These are phyloP conservation scores for Darwinula stevensoni DNA, from an alignment of 2,888 invertebrate genomes.

Conservation along the genomic window DNA sequence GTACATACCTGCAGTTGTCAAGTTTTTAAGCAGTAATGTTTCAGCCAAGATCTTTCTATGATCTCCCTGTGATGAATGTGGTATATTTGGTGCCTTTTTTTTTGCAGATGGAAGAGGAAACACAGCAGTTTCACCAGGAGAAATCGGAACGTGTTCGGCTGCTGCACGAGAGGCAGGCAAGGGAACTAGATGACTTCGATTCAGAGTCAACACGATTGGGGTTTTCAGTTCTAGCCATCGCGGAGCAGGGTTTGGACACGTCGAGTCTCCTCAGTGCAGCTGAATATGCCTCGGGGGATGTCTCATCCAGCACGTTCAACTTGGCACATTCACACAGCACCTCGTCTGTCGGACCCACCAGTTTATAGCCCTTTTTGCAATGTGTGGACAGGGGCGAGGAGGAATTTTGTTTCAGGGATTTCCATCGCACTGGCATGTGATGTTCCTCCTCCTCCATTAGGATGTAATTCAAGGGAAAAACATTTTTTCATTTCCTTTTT, in stretches of 20 bases:
- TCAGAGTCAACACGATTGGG: constrained; percentile 75
- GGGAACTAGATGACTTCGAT: constrained; percentile 75
- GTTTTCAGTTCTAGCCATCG: constrained; percentile 72
- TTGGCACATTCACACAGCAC: background rate
- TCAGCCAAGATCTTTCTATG: too few relatives aligned
- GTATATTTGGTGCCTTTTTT: constrained; percentile 4
- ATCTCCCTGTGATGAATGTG: too few relatives aligned
- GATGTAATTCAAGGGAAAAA: too few relatives aligned
- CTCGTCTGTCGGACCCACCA: background rate
- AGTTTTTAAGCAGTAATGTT: too few relatives aligned
- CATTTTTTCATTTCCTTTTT: too few relatives aligned
- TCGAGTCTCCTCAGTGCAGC: background rate
- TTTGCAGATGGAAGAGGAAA: constrained; percentile 63
- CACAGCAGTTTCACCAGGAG: constrained; percentile 66
- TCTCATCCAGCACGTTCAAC: background rate
- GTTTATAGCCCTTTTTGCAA: background rate
- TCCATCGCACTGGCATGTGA: too few relatives aligned
- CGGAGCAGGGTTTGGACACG: constrained; percentile 33
- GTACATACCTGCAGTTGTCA: too few relatives aligned
- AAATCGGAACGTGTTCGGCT: constrained; percentile 61
- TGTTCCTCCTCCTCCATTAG: too few relatives aligned
- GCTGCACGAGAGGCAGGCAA: constrained; percentile 62
- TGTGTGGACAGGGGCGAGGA: too few relatives aligned
- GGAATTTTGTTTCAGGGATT: too few relatives aligned
- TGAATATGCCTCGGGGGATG: background rate